Base-by-base conservation (phyloP, 2,888 invertebrate species). In the Leucophenga maculata region DNA sequence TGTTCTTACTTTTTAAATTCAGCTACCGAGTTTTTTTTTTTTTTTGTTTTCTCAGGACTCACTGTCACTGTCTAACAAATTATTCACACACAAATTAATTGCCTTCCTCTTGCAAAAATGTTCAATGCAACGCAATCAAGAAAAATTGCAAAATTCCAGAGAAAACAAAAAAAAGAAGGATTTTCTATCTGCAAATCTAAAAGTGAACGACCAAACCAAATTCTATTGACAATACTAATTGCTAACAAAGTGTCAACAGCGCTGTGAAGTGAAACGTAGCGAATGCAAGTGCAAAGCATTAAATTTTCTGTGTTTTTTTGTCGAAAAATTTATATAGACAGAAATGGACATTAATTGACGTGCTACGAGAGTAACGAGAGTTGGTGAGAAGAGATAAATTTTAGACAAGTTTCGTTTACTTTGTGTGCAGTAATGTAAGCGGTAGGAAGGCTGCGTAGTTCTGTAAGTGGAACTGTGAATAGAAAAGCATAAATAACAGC, bases 181-280 rank as follows among this genome's bases (percentile, higher is more conserved):
- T 26, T 6, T 22, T 55, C 22, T 13, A 13, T 6, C 18, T 6
- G 13, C 9, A 55, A 55, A 55, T 55, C 26, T 18, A 55, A 55
- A 55, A 55, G 26, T 55, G 26, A 55, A 55, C 55, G 55, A 50
- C 20, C 55, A 39, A 39, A 16, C 16, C 16, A 59, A 59, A 55
- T 39, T 66, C 46, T 67, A 73, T 73, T 72, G 74, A 65, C 73
- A 71, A 73, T 74, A 76, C 80, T 82, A 82, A 80, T 80, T 83
- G 80, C 83, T 70, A 75, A 73, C 77, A 78, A 82, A 83, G 82
- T 80, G 83, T 83, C 77, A 78, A 82, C 82, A 82, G 3, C 13
- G 1, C 16, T 16, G n/a, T 13, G 50, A 50, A 18, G 13, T 16
- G 18, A 50, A 39, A 39, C 11, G 39, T 39, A 11, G 39, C 39